Conservation (phyloP, 2,797 vertebrate species). For the Intellagama lesueurii region DNA sequence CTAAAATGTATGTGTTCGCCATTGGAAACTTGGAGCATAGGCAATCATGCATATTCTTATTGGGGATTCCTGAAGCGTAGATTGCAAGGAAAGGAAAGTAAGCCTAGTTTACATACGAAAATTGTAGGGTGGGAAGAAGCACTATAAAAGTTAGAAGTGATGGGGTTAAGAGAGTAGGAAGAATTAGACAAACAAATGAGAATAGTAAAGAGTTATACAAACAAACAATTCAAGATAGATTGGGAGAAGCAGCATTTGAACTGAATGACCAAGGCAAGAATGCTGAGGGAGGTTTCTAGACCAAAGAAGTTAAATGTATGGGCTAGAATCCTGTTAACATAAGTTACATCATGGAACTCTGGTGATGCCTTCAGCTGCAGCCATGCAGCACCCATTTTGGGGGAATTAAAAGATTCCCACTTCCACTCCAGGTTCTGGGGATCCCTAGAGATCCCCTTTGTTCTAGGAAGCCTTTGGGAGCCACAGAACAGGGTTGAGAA, state of each 20-base stretch:
- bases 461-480: too few species aligned
- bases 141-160: neutral
- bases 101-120: neutral
- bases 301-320: neutral
- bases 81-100: neutral
- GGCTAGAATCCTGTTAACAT: neutral
- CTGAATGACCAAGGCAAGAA: neutral
- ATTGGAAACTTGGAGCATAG: neutral
- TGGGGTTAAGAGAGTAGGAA: neutral
- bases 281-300: neutral
- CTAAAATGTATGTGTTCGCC: neutral
- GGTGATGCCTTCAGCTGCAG: too few species aligned
- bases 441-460: too few species aligned
- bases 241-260: neutral
- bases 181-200: too few species aligned
- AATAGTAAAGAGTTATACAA: neutral
- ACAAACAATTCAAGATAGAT: neutral
- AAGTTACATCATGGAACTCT: too few species aligned
- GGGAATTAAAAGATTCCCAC: too few species aligned
- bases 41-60: neutral
- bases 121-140: neutral
- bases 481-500: too few species aligned
- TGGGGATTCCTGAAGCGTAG: neutral
- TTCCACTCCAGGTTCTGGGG: too few species aligned
- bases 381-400: too few species aligned